A percentile compares a stretch with the other conserved stretches of the same genome.
Evolutionary conservation across 2,797 vertebrate species (phyloP).

Genomic region (Mionectes olivaceus): DNA sequence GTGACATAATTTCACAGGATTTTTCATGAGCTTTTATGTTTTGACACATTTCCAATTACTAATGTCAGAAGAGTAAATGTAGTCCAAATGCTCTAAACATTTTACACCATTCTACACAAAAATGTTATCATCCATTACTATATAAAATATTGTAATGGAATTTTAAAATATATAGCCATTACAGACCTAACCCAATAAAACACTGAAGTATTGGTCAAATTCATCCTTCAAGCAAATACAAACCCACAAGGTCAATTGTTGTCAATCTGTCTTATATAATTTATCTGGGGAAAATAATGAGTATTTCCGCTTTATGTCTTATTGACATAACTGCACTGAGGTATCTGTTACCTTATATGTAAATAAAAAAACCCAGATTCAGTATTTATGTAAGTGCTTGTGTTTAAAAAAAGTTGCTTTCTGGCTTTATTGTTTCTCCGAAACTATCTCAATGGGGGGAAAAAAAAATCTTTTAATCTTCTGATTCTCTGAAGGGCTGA

Average conservation of each 20-base stretch:
- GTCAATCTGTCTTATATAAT: not conserved
- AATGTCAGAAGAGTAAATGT: not conserved
- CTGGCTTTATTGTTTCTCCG: not conserved
- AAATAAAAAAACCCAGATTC: not conserved
- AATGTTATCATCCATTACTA: not conserved
- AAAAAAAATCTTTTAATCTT: not conserved
- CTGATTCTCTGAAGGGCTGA: not conserved
- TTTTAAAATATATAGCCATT: not conserved
- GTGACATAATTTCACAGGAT: not conserved
- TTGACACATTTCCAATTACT: constrained; percentile 1
- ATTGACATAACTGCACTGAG: not conserved
- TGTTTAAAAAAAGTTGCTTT: not conserved
- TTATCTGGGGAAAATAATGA: not conserved
- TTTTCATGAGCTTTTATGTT: not conserved
- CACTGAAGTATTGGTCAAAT: not conserved
- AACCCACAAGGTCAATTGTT: not conserved
- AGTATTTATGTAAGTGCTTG: not conserved
- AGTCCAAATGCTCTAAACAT: constrained; percentile 1
- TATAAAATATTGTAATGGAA: not conserved
- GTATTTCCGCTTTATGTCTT: not conserved
- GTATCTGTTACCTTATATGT: not conserved
- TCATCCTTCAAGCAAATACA: not conserved
- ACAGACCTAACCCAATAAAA: not conserved
- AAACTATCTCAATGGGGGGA: not conserved
- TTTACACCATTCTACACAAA: not conserved